Base-by-base conservation (phyloP, 1,140 invertebrate species). In the Dysdera silvatica region DNA sequence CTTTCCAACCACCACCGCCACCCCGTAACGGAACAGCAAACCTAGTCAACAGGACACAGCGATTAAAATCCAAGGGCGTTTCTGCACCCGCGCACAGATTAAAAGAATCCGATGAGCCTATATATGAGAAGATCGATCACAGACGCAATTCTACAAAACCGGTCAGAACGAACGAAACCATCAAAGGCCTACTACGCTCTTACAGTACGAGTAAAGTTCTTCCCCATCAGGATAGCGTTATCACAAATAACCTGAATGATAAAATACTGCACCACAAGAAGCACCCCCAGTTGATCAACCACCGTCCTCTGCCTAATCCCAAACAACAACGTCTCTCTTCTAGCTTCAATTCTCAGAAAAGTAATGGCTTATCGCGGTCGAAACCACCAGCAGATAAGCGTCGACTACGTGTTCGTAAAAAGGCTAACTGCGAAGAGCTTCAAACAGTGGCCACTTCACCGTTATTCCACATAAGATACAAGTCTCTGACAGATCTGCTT, bases 381-480 rank as follows among this genome's bases (percentile, higher is more conserved):
- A n/a, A n/a, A n/a, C n/a, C n/a, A n/a, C n/a, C n/a, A n/a, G n/a
- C n/a, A n/a, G n/a, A n/a, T n/a, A n/a, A n/a, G n/a, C n/a, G n/a
- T n/a, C n/a, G n/a, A n/a, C n/a, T n/a, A n/a, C n/a, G n/a, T n/a
- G n/a, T n/a, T n/a, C n/a, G n/a, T n/a, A n/a, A n/a, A n/a, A n/a
- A n/a, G n/a, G n/a, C n/a, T n/a, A n/a, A n/a, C n/a, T n/a, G n/a
- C n/a, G n/a, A n/a, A n/a, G n/a, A n/a, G n/a, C n/a, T n/a, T n/a
- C 60, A 59, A 56, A 65, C 68, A n/a, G 47, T 69, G 7, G 82
- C 82, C 37, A 86, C 86, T 37, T 88, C 87, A 5, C 86, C 87
- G 2, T 78, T 89, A 14, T 88, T 89, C 75, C 87, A 87, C 72
- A 87, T 89, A 65, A 80, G 87, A 0, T 89, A 89, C 74, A 89